Conservation (phyloP, 2,888 invertebrate species). For the Hypselothyrea guttata region DNA sequence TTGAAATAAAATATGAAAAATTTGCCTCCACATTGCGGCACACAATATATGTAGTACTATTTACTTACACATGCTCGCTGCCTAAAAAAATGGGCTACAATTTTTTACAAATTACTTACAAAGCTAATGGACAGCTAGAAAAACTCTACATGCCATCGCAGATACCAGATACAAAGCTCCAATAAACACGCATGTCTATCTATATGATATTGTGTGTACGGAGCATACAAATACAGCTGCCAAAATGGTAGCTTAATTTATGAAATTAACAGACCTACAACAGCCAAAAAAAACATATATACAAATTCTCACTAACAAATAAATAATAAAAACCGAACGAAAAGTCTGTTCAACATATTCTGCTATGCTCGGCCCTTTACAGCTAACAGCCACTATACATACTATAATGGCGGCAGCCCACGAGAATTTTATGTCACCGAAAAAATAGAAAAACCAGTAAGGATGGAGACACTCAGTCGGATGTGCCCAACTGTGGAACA, state of each 20-base stretch:
- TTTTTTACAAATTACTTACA: constrained; percentile 11
- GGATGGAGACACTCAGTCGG: too few species aligned
- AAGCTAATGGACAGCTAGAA: constrained; percentile 21
- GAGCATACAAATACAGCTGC: constrained; percentile 27
- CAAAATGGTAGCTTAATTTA: constrained; percentile 61
- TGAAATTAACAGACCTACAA: constrained; percentile 65
- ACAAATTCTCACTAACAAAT: constrained; percentile 42
- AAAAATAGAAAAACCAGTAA: constrained; percentile 47
- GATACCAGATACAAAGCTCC: background rate
- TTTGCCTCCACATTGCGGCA: constrained; percentile 28
- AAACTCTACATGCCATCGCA: constrained; percentile 17
- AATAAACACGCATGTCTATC: constrained; percentile 1
- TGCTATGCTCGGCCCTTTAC: constrained; percentile 50
- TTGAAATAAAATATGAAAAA: constrained; percentile 53
- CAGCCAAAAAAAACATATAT: too few species aligned
- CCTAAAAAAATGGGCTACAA: constrained; percentile 28
- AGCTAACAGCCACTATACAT: constrained; percentile 34
- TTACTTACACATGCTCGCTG: constrained; percentile 31
- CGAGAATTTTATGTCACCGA: constrained; percentile 60
- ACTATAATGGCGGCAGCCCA: constrained; percentile 44
- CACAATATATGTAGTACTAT: constrained; percentile 11
- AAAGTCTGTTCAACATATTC: constrained; percentile 30
- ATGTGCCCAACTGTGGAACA: too few species aligned
- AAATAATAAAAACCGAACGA: constrained; percentile 52
- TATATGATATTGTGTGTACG: background rate